Base-by-base conservation (phyloP, 2,888 invertebrate genomes). In the Plagiodera versicolora region DNA sequence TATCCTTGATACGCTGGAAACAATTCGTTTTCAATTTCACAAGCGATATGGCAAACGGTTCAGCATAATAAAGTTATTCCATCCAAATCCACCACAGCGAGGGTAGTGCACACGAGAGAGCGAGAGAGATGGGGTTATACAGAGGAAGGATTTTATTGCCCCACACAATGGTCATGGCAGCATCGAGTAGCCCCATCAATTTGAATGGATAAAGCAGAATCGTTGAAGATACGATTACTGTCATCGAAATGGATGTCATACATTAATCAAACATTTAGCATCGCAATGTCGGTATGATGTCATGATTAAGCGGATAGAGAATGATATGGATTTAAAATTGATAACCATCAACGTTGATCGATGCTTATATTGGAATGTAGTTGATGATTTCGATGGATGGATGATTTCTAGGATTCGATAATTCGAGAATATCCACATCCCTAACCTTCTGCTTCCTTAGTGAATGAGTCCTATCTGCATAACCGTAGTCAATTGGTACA, bases 201-300 rank as follows among this genome's bases (percentile, higher is more conserved):
- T 32, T 30, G 17, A 17, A 35, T 32, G 51, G 51, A 51, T 51
- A 51, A 35, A 32, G 35, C 51, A 18, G 51, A 32, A 51, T 51
- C 30, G 35, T 51, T 32, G 35, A 35, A 51, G 51, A 51, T 51
- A 51, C 30, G 51, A 51, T 51, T 51, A 51, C 35, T 51, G 51
- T 51, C 51, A 51, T 51, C 51, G 35, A 17, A 35, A 51, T 51
- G 18, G 35, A 51, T 51, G 51, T 51, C 51, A 51, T 51, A 5
- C 51, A 51, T 51, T 19, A 51, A 51, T 51, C 51, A 51, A 19
- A 39, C 18, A 51, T 35, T 51, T 35, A 18, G 51, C 32, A 51
- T 35, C 51, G 11, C 39, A n/a, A 11, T 39, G 39, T 39, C 39
- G 39, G 39, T 39, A 14, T 39, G 39, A 39, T 39, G 39, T 14